A percentile compares a stretch with the other conserved stretches of the same genome.
These are phyloP conservation scores for Drosophila elegans DNA, from an alignment of 1,140 invertebrate species.

Conservation along the genomic window DNA sequence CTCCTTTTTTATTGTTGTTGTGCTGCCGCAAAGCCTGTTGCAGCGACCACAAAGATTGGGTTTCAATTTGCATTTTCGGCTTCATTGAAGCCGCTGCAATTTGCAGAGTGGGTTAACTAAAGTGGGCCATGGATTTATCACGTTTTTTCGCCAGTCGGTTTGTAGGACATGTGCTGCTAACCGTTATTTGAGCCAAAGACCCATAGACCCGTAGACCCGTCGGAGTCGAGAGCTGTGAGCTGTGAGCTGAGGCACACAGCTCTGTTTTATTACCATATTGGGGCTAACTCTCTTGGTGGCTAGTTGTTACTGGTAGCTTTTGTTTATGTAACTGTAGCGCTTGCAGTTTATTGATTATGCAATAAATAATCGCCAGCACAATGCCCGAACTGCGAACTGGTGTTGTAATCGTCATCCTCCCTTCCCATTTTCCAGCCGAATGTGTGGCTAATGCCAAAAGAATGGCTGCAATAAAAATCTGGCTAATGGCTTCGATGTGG, in stretches of 20 bases:
- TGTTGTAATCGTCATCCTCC: conserved; percentile 47
- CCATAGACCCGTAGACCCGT: conserved; percentile 1
- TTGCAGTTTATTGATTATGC: conserved; percentile 82
- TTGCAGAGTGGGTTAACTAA: conserved; percentile 59
- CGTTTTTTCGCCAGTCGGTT: conserved; percentile 75
- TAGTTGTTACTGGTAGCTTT: conserved; percentile 63
- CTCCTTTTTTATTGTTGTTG: background rate
- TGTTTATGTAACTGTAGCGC: conserved; percentile 76
- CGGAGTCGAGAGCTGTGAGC: background rate
- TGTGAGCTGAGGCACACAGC: conserved; percentile 28
- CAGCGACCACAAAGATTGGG: conserved; percentile 63
- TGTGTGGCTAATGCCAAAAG: conserved; percentile 56
- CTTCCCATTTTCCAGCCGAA: background rate
- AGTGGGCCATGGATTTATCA: conserved; percentile 77
- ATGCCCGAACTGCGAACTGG: conserved; percentile 33
- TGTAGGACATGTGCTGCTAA: conserved; percentile 82
- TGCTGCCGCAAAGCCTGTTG: conserved; percentile 17
- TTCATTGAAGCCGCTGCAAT: conserved; percentile 77
- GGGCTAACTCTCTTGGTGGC: conserved; percentile 72
- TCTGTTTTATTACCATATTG: conserved; percentile 77
- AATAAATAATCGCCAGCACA: conserved; percentile 80
- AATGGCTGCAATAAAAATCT: conserved; percentile 69
- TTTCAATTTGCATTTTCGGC: conserved; percentile 82
- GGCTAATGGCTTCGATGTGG: conserved; percentile 54
- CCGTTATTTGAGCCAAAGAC: conserved; percentile 62